Conservation (phyloP, 2,797 vertebrate genomes). For the Coilia nasus region DNA sequence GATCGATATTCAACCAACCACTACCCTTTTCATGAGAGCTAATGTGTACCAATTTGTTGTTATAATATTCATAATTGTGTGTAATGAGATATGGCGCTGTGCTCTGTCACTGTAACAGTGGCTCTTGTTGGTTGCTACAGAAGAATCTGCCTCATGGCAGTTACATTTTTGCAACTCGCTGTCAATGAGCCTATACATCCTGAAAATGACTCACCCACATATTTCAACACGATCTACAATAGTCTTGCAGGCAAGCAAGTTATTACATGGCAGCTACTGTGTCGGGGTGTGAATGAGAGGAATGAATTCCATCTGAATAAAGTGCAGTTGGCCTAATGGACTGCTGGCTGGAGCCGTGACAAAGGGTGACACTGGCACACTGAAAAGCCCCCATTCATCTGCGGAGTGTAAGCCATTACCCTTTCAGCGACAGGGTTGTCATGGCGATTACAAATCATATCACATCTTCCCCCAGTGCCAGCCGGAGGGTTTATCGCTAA, state of each 20-base stretch:
- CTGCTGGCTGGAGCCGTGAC: slow-evolving; percentile 30
- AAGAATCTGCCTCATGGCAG: neutral
- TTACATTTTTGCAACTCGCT: neutral
- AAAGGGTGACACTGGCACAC: slow-evolving; percentile 48
- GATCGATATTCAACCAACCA: neutral
- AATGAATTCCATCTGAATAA: slow-evolving; percentile 42
- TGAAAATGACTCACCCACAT: neutral
- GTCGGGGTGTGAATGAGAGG: slow-evolving; percentile 38
- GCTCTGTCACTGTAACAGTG: no score
- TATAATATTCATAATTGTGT: no score
- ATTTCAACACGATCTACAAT: neutral
- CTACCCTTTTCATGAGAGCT: neutral
- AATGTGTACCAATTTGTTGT: neutral
- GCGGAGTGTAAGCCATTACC: slow-evolving; percentile 51
- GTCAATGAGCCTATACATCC: neutral
- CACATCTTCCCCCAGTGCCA: slow-evolving; percentile 44
- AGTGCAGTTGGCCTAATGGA: slow-evolving; percentile 42
- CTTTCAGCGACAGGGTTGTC: slow-evolving; percentile 54
- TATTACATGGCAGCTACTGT: neutral
- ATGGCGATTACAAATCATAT: slow-evolving; percentile 51
- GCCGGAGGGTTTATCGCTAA: slow-evolving; percentile 46
- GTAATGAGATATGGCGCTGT: no score
- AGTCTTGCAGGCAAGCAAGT: neutral
- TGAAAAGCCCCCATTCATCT: slow-evolving; percentile 47
- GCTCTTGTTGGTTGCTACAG: no score